Conservation (phyloP, 2,888 invertebrate genomes). For the Strigamia crassipes region DNA sequence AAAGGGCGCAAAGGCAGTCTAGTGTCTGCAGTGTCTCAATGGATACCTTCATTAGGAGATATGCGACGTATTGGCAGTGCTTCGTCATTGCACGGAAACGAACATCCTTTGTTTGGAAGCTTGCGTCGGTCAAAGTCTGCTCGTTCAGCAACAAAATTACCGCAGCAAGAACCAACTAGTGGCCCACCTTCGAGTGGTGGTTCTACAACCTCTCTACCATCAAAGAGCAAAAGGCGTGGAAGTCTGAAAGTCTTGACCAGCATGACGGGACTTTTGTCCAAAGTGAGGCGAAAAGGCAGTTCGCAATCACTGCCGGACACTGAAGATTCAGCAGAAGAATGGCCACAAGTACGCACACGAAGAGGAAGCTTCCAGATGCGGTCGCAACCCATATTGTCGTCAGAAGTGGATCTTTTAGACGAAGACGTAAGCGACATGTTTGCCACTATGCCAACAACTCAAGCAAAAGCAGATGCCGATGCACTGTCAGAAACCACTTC, state of each 20-base stretch:
- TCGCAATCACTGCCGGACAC: slow-evolving; percentile 74
- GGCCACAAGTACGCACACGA: slow-evolving; percentile 49
- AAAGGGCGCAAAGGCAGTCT: slow-evolving; percentile 45
- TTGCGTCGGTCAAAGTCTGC: slow-evolving; percentile 46
- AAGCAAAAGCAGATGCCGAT: slow-evolving; percentile 41
- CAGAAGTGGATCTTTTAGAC: background rate
- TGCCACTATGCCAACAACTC: slow-evolving; percentile 66
- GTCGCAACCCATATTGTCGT: slow-evolving; percentile 63
- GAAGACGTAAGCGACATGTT: slow-evolving; percentile 68
- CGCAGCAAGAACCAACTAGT: slow-evolving; percentile 23
- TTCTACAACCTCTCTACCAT: slow-evolving; percentile 11
- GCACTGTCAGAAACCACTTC: slow-evolving; percentile 40
- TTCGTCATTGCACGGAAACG: slow-evolving; percentile 46
- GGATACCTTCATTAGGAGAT: slow-evolving; percentile 49
- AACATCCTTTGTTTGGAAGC: slow-evolving; percentile 45
- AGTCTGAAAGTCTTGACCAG: slow-evolving; percentile 70
- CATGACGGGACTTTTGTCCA: slow-evolving; percentile 81
- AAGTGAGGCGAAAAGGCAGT: slow-evolving; percentile 72
- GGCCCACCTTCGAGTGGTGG: slow-evolving; percentile 42
- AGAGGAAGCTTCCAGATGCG: slow-evolving; percentile 47
- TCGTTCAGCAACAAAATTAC: slow-evolving; percentile 8
- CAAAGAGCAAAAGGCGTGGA: slow-evolving; percentile 36
- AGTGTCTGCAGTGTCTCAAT: slow-evolving; percentile 48
- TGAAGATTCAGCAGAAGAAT: slow-evolving; percentile 65
- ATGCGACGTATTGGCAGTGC: slow-evolving; percentile 47